These are phyloP conservation scores for Drosophila pruinosa DNA, from an alignment of 1,140 invertebrate genomes.

Conservation along the genomic window DNA sequence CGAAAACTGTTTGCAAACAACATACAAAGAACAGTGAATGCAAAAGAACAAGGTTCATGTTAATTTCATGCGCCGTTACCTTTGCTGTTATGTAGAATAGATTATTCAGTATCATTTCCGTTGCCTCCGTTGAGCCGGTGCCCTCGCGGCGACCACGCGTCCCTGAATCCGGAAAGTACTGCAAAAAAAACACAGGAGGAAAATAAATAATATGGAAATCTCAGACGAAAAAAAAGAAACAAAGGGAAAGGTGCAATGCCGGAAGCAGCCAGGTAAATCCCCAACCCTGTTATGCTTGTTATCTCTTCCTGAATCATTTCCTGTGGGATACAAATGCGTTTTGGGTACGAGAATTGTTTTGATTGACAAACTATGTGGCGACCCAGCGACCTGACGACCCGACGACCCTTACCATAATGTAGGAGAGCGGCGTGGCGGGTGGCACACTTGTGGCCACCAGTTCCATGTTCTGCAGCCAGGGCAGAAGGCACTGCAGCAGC, in stretches of 20 bases:
- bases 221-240: not conserved
- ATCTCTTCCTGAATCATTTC: not conserved
- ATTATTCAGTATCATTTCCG: constrained; percentile 99
- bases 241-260: not conserved
- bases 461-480: constrained; percentile 99
- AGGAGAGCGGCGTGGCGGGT: constrained; percentile 90
- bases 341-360: not conserved
- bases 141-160: constrained; percentile 91
- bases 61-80: constrained; percentile 84
- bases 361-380: not conserved
- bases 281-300: not conserved
- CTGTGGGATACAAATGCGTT: not conserved
- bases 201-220: not conserved
- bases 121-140: constrained; percentile 99
- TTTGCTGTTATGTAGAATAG: constrained; percentile 99
- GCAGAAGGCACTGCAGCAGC: constrained; percentile 95
- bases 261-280: constrained; percentile 4
- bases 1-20: constrained; percentile 88
- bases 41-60: not conserved
- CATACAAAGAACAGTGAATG: not conserved
- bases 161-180: constrained; percentile 90
- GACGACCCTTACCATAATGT: constrained; percentile 87
- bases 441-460: constrained; percentile 97
- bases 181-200: constrained; percentile 6
- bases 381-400: too few species aligned